These are phyloP conservation scores for Parazoanthus atlanticus DNA, from an alignment of 92 coral and sea anemone genomes.

Conservation along the genomic window DNA sequence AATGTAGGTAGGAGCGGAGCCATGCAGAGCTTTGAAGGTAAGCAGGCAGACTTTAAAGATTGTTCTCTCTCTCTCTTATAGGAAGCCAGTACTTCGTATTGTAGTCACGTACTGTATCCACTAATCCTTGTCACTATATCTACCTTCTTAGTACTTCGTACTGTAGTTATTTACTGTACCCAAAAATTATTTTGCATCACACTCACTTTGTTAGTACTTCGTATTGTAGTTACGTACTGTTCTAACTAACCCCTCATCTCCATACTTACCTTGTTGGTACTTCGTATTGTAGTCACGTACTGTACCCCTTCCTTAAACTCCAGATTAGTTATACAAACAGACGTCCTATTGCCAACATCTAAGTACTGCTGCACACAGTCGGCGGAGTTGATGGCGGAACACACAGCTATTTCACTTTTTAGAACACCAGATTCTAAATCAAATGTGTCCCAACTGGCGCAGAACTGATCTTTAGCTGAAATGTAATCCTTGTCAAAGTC, in stretches of 20 bases:
- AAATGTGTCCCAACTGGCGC: slow-evolving; percentile 75
- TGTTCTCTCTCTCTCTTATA: too few species aligned
- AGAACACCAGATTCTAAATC: slow-evolving; percentile 74
- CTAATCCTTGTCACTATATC: neutral
- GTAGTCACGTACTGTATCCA: too few species aligned
- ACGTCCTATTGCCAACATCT: slow-evolving; percentile 66
- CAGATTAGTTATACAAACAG: slow-evolving; percentile 75
- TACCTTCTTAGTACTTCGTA: slow-evolving; percentile 71
- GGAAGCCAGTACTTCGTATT: slow-evolving; percentile 73
- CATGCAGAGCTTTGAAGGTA: too few species aligned
- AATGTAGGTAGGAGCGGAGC: too few species aligned
- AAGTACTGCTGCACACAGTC: slow-evolving; percentile 63
- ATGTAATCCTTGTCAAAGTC: slow-evolving; percentile 64
- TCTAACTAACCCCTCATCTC: too few species aligned
- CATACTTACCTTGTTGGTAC: slow-evolving; percentile 61
- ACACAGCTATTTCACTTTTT: slow-evolving; percentile 75
- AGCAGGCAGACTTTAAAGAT: too few species aligned
- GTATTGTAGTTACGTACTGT: slow-evolving; percentile 22
- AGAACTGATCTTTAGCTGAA: slow-evolving; percentile 72
- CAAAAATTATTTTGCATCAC: too few species aligned
- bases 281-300: slow-evolving; percentile 72
- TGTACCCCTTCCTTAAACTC: slow-evolving; percentile 77
- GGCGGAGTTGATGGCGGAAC: slow-evolving; percentile 57
- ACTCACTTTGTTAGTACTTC: slow-evolving; percentile 66
- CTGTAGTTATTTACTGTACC: neutral